These are phyloP conservation scores for Chelon labrosus DNA, from an alignment of 2,797 vertebrate genomes.

Conservation along the genomic window DNA sequence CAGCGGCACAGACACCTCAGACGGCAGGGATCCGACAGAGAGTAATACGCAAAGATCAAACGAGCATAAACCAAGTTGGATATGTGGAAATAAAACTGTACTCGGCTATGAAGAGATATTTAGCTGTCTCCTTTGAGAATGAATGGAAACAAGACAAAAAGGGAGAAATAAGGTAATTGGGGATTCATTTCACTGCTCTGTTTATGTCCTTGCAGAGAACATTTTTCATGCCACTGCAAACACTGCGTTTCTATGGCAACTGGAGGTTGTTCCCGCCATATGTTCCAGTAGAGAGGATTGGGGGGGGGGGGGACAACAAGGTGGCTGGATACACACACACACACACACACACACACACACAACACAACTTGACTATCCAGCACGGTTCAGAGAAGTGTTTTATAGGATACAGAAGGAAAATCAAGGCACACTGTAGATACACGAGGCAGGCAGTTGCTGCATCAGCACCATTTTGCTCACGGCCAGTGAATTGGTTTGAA, in stretches of 20 bases:
- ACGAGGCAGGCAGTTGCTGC: conserved; percentile 9
- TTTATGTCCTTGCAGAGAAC: conserved; percentile 46
- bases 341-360: conserved; percentile 32
- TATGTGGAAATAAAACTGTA: conserved; percentile 3
- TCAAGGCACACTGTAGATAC: conserved; percentile 22
- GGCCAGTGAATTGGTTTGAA: not conserved
- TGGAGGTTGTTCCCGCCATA: conserved; percentile 68
- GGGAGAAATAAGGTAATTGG: conserved; percentile 23
- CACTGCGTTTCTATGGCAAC: conserved; percentile 81
- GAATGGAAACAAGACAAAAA: conserved; percentile 10
- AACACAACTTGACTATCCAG: not conserved
- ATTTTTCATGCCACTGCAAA: conserved; percentile 65
- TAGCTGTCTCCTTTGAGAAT: not conserved
- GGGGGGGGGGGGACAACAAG: not conserved
- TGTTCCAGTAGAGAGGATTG: conserved; percentile 67
- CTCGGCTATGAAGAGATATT: not conserved
- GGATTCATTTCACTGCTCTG: conserved; percentile 14
- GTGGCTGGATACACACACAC: conserved; percentile 35
- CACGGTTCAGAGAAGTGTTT: conserved; percentile 1
- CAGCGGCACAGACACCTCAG: conserved; percentile 9
- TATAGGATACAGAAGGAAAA: not conserved
- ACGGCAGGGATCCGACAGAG: conserved; percentile 2
- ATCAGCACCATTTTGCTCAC: conserved; percentile 20
- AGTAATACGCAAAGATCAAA: conserved; percentile 2
- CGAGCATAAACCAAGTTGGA: not conserved